Conservation (phyloP, 2,113 vertebrate species). For the Nannospalax galili region DNA sequence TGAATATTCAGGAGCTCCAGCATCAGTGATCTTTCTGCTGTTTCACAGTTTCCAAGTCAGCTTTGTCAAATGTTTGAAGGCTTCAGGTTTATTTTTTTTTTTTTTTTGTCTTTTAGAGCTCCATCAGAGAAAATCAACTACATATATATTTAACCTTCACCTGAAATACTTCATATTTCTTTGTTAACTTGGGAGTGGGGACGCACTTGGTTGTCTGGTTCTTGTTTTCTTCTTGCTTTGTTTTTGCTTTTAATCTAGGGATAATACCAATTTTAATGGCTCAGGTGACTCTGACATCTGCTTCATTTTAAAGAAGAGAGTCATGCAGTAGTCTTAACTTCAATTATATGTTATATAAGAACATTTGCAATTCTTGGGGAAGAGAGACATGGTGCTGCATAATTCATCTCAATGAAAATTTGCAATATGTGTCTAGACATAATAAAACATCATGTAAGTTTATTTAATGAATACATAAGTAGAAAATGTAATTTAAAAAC, state of each 20-base stretch:
- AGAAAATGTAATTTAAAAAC: slow-evolving; percentile 17
- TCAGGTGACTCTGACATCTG: neutral
- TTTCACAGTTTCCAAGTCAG: neutral
- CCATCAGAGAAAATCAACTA: neutral
- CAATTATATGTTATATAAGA: slow-evolving; percentile 15
- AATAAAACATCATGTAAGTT: slow-evolving; percentile 53
- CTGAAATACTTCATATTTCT: neutral
- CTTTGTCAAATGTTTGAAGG: neutral
- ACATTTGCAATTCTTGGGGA: slow-evolving; percentile 47
- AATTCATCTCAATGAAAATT: slow-evolving; percentile 60
- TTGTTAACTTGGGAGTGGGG: neutral
- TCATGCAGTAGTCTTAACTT: neutral
- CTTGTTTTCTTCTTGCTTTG: neutral
- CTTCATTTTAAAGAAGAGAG: slow-evolving; percentile 47
- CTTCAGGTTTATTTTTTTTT: too few relatives aligned
- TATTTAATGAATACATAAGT: slow-evolving; percentile 54
- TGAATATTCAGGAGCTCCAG: neutral
- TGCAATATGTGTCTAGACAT: slow-evolving; percentile 56
- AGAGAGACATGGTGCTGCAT: slow-evolving; percentile 33
- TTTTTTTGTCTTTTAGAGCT: neutral
- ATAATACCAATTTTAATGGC: neutral
- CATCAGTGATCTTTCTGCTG: neutral
- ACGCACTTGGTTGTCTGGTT: neutral
- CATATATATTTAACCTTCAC: neutral
- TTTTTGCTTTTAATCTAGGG: neutral